These are phyloP conservation scores for Drosophila imparisetae DNA, from an alignment of 2,888 invertebrate genomes.

Conservation along the genomic window DNA sequence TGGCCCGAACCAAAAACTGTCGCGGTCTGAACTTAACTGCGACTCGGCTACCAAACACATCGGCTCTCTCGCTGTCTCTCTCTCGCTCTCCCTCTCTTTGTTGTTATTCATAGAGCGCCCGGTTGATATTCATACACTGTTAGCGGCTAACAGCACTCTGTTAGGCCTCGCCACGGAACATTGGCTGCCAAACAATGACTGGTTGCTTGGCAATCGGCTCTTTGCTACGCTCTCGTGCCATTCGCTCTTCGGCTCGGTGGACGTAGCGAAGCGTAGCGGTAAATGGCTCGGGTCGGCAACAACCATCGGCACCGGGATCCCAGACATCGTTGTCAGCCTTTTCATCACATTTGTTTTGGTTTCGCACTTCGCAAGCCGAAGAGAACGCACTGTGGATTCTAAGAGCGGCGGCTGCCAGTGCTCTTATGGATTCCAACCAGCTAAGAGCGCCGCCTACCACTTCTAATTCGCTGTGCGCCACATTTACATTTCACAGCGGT, in stretches of 20 bases:
- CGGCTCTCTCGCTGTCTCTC: slow-evolving; percentile 20
- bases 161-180: slow-evolving; percentile 33
- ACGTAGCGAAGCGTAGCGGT: slow-evolving; percentile 66
- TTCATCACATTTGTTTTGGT: slow-evolving; percentile 82
- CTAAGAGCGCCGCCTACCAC: slow-evolving; percentile 45
- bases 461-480: slow-evolving; percentile 2
- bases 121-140: slow-evolving; percentile 40
- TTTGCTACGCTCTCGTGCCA: slow-evolving; percentile 41
- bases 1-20: slow-evolving; percentile 69
- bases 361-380: slow-evolving; percentile 69
- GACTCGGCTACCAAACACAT: slow-evolving; percentile 30
- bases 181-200: slow-evolving; percentile 61
- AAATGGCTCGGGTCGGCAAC: slow-evolving; percentile 39
- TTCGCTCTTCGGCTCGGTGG: slow-evolving; percentile 47
- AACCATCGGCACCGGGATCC: slow-evolving; percentile 46
- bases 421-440: slow-evolving; percentile 59
- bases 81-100: background rate
- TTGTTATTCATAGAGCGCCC: slow-evolving; percentile 21
- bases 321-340: slow-evolving; percentile 46
- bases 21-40: slow-evolving; percentile 67
- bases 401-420: slow-evolving; percentile 39
- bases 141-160: slow-evolving; percentile 51
- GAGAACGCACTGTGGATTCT: slow-evolving; percentile 57
- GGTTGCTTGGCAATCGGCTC: slow-evolving; percentile 57
- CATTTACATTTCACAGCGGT: slow-evolving; percentile 18